Evolutionary conservation across 2,113 vertebrate species (phyloP).

Genomic region (Trogon surrucura): DNA sequence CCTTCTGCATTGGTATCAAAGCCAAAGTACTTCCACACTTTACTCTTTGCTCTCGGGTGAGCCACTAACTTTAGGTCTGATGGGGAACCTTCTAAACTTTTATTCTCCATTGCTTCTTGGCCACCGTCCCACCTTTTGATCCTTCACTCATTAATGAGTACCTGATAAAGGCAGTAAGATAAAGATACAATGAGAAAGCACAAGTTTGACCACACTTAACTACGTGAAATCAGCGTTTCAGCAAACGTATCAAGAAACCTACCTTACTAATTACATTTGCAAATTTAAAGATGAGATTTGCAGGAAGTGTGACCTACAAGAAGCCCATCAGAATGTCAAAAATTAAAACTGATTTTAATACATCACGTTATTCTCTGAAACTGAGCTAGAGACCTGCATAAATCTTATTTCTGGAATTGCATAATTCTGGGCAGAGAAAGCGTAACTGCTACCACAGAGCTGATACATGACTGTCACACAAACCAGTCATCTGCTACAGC

Average conservation of each 20-base stretch:
- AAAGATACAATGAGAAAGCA: conserved; percentile 78
- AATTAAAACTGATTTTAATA: not conserved
- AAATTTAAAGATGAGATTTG: conserved; percentile 48
- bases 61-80: conserved; percentile 88
- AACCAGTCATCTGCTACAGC: not conserved
- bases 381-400: not conserved
- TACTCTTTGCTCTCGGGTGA: conserved; percentile 91
- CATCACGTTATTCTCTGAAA: not conserved
- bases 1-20: conserved; percentile 90
- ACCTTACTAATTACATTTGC: conserved; percentile 52
- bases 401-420: not conserved
- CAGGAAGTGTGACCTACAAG: conserved; percentile 28
- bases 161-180: conserved; percentile 87
- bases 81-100: conserved; percentile 78
- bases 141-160: conserved; percentile 82
- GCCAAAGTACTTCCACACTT: conserved; percentile 93
- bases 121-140: conserved; percentile 71
- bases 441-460: not conserved
- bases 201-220: conserved; percentile 65
- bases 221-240: conserved; percentile 55
- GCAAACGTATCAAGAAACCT: conserved; percentile 45
- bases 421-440: not conserved
- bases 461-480: not conserved
- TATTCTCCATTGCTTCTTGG: conserved; percentile 84
- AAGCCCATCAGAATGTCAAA: not conserved